Conservation (phyloP, 2,797 vertebrate species). For the Cacajao melanocephalus region DNA sequence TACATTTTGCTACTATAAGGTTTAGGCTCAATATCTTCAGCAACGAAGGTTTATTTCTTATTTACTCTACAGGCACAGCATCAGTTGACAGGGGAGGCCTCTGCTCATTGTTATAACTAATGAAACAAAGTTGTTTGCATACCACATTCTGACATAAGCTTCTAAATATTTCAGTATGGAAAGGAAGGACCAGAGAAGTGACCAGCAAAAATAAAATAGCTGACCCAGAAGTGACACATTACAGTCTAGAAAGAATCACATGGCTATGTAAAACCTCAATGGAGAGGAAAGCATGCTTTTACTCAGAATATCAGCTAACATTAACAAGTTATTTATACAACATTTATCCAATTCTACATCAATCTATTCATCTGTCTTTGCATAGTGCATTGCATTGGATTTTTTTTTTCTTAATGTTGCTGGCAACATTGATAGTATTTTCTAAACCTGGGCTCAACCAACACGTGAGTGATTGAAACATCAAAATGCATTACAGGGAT, state of each 20-base stretch:
- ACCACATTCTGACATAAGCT: background rate
- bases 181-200: background rate
- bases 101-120: background rate
- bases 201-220: background rate
- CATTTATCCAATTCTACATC: background rate
- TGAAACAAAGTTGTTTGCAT: background rate
- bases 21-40: background rate
- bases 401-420: background rate
- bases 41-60: background rate
- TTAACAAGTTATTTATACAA: background rate
- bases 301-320: background rate
- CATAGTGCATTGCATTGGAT: background rate
- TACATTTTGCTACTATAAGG: background rate
- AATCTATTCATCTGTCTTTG: background rate
- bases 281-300: background rate
- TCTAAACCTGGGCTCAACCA: background rate
- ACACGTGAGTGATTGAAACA: conserved; percentile 8
- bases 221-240: background rate
- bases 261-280: background rate
- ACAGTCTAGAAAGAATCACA: background rate
- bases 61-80: background rate
- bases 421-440: background rate
- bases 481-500: conserved; percentile 49
- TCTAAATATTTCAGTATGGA: background rate
- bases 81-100: background rate